These are phyloP conservation scores for Malthinus flaveolus DNA, from an alignment of 2,888 invertebrate genomes.

Conservation along the genomic window DNA sequence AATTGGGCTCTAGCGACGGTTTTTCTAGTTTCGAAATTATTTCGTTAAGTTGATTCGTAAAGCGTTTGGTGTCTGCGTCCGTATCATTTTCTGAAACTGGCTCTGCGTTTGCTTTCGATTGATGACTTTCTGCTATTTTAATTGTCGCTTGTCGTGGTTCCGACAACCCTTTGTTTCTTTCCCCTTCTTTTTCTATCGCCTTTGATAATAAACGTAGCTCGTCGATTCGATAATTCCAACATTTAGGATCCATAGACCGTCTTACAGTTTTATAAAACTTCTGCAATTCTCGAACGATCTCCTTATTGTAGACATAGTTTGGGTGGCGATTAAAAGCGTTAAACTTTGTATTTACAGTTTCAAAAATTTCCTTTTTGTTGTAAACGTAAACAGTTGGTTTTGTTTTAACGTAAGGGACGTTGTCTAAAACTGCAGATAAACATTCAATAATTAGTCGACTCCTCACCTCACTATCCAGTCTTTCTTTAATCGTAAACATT, in stretches of 20 bases:
- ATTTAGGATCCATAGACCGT: conserved; percentile 16
- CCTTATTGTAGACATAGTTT: conserved; percentile 32
- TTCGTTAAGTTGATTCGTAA: conserved; percentile 27
- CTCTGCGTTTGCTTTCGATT: neutral
- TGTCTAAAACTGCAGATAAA: conserved; percentile 8
- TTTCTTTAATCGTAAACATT: conserved; percentile 40
- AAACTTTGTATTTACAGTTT: conserved; percentile 32
- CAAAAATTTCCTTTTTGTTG: conserved; percentile 34
- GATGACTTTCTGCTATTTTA: neutral
- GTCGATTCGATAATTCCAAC: conserved; percentile 24
- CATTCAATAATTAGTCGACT: conserved; percentile 29
- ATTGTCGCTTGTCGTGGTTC: neutral
- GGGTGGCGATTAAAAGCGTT: conserved; percentile 17
- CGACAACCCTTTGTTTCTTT: neutral
- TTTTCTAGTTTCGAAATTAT: conserved; percentile 32
- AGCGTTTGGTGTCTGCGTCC: neutral
- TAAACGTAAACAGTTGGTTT: conserved; percentile 20
- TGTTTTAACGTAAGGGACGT: conserved; percentile 9
- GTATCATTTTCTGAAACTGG: neutral
- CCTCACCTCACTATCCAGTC: conserved; percentile 28
- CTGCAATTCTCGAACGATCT: conserved; percentile 31
- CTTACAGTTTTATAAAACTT: conserved; percentile 31
- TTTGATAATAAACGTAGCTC: conserved; percentile 13
- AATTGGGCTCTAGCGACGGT: conserved; percentile 13
- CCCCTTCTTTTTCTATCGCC: conserved; percentile 10